Conservation (phyloP, 2,797 vertebrate species). For the Coreius guichenoti region DNA sequence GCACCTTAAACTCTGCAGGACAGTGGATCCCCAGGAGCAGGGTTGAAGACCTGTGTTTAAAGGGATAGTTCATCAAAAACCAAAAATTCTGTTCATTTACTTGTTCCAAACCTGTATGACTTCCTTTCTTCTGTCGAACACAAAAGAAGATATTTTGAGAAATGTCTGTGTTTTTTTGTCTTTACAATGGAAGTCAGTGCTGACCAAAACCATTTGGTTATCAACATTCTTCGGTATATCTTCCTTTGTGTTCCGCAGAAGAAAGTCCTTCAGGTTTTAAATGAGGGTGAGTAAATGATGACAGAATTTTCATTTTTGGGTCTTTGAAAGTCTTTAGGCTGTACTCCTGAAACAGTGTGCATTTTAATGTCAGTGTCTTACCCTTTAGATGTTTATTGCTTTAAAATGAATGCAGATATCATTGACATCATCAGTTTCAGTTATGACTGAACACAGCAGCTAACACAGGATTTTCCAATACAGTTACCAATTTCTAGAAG, state of each 20-base stretch:
- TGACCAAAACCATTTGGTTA: neutral
- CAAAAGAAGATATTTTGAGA: neutral
- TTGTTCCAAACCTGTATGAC: neutral
- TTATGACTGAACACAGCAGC: neutral
- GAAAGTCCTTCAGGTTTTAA: neutral
- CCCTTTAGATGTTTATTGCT: neutral
- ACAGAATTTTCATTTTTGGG: neutral
- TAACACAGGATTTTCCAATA: neutral
- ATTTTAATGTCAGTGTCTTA: neutral
- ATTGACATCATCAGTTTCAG: neutral
- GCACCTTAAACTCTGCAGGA: no score
- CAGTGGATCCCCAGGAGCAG: no score
- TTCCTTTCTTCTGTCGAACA: neutral
- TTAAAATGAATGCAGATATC: neutral
- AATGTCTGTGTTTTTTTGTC: neutral
- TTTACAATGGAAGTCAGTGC: neutral
- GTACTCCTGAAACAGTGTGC: neutral
- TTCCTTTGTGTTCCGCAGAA: neutral
- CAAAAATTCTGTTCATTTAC: neutral
- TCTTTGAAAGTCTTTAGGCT: neutral
- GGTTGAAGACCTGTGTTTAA: neutral
- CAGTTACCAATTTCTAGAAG: conserved; percentile 97
- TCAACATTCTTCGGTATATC: neutral
- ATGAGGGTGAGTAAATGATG: neutral
- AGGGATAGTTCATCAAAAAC: neutral